Evolutionary conservation across 1,140 invertebrate species (phyloP).

Genomic region (Aphidius ervi): DNA sequence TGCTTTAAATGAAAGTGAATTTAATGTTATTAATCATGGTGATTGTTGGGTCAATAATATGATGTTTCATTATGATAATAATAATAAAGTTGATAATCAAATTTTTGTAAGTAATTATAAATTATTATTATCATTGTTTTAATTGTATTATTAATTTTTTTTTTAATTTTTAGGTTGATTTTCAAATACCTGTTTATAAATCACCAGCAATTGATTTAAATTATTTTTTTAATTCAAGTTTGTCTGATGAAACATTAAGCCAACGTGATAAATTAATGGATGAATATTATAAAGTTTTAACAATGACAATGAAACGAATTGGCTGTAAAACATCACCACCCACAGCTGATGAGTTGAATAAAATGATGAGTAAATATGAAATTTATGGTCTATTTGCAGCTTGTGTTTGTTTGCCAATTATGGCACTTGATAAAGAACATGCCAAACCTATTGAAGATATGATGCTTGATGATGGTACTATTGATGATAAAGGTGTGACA

Average conservation of each 20-base stretch:
- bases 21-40: conserved; percentile 62
- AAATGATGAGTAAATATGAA: conserved; percentile 33
- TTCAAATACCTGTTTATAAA: conserved; percentile 48
- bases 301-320: conserved; percentile 39
- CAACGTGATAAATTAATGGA: conserved; percentile 43
- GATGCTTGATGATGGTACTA: conserved; percentile 20
- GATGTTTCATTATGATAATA: conserved; percentile 57
- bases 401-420: conserved; percentile 32
- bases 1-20: conserved; percentile 43
- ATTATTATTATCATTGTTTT: too few species aligned
- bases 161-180: conserved; percentile 53
- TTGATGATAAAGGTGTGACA: conserved; percentile 5
- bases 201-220: conserved; percentile 54
- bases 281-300: conserved; percentile 43
- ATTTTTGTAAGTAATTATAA: conserved; percentile 53
- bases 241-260: conserved; percentile 32
- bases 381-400: conserved; percentile 36
- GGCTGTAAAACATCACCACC: conserved; percentile 45
- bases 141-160: neutral
- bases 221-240: conserved; percentile 54
- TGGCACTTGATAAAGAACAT: conserved; percentile 32
- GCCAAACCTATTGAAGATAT: conserved; percentile 35
- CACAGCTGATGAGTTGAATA: conserved; percentile 41
- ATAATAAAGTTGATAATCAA: conserved; percentile 48
- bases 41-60: conserved; percentile 67